Base-by-base conservation (phyloP, 2,888 invertebrate species). In the Xylophagus ater region DNA sequence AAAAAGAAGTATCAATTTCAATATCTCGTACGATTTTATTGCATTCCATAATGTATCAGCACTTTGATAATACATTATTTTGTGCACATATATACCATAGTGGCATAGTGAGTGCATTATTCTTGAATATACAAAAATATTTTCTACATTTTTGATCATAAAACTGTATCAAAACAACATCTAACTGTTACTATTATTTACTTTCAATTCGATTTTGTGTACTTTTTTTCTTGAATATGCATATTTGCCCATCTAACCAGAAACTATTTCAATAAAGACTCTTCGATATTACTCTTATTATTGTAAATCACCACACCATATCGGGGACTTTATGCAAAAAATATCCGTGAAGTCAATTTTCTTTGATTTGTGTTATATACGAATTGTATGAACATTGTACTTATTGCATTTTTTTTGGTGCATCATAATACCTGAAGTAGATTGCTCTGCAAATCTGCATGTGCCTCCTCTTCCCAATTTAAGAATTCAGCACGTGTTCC, bases 261-360 rank as follows among this genome's bases (percentile, higher is more conserved):
- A 43, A 40, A 43, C 37, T 34, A 41, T 43, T 43, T 43, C 43
- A 43, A 43, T 41, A 43, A 41, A 41, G 34, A 29, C 31, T 39
- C 36, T 17, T 26, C 8, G 19, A 36, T 34, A 43, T 15, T 31
- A 24, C 25, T 33, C 40, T 40, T 43, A 43, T 43, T 43, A 43
- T 43, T 43, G 40, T 40, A 43, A 43, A 43, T 41, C 43, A 43
- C 37, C 34, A 31, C 41, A 41, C 43, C 43, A 43, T 41, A 43
- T 43, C 43, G 38, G 34, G n/a, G 43, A 19, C 28, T 34, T 41
- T 43, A 43, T 43, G 43, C 43, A 43, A 43, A 43, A 30, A 25
- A 33, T 43, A 30, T 36, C 30, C 32, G 21, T 32, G 23, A 29
- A 43, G 40, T 41, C 43, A 43, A 43, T 43, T 41, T 43, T 35